These are phyloP conservation scores for Amiota minor DNA, from an alignment of 2,888 invertebrate genomes.

Conservation along the genomic window DNA sequence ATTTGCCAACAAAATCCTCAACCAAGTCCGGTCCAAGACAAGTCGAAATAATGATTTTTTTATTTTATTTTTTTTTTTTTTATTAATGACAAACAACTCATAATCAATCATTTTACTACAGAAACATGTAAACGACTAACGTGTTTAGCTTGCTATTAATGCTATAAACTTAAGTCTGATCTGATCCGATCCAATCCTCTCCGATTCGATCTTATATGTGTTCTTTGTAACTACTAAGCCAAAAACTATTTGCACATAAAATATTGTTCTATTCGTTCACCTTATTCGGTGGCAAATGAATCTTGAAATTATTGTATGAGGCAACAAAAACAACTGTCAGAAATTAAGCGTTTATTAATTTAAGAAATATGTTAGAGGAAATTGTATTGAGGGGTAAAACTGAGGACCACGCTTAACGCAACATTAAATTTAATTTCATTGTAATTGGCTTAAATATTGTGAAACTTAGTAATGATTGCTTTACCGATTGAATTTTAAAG, in stretches of 20 bases:
- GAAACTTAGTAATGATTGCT: background rate
- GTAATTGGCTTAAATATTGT: constrained; percentile 39
- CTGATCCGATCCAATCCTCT: constrained; percentile 30
- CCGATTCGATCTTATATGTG: constrained; percentile 13
- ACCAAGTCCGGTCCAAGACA: constrained; percentile 13
- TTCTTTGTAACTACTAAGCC: constrained; percentile 20
- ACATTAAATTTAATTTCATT: constrained; percentile 61
- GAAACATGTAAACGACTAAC: background rate
- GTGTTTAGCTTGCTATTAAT: background rate
- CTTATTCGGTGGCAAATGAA: constrained; percentile 58
- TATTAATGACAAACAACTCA: constrained; percentile 50
- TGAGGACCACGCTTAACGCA: constrained; percentile 29
- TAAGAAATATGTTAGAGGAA: constrained; percentile 40
- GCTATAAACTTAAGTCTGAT: background rate
- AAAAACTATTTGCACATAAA: constrained; percentile 27
- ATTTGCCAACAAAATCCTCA: constrained; percentile 7
- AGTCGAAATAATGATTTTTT: constrained; percentile 56
- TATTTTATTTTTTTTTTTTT: constrained; percentile 42
- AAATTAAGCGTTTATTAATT: constrained; percentile 59
- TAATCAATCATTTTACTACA: constrained; percentile 31
- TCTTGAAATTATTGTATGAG: constrained; percentile 45
- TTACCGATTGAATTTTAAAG: background rate
- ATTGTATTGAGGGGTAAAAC: constrained; percentile 37
- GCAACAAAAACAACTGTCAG: constrained; percentile 39
- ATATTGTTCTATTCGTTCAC: constrained; percentile 14